Evolutionary conservation across 2,797 vertebrate genomes (phyloP).

Genomic region (Cynodonichthys magdalenae): DNA sequence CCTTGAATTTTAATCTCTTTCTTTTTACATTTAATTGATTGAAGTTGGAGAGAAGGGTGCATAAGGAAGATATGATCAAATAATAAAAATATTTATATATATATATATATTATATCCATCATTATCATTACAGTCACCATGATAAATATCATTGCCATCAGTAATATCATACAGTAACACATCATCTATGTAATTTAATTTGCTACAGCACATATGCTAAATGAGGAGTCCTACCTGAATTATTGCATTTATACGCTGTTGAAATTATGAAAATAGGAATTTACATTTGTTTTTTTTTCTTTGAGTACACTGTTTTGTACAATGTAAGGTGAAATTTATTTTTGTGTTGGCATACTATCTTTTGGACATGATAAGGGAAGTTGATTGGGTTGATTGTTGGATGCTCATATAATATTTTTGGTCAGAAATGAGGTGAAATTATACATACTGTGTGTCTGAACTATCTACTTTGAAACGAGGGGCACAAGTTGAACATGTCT

Average conservation of each 20-base stretch:
- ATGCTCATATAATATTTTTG: conserved; percentile 45
- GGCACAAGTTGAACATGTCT: conserved; percentile 37
- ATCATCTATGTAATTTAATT: conserved; percentile 66
- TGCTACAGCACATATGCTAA: conserved; percentile 80
- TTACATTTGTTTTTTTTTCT: conserved; percentile 46
- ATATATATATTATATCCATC: conserved; percentile 67
- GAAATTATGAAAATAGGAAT: conserved; percentile 79
- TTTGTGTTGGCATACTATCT: conserved; percentile 58
- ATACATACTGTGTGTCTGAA: conserved; percentile 22
- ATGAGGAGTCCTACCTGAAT: conserved; percentile 81
- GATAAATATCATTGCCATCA: conserved; percentile 45
- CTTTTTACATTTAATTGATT: conserved; percentile 63
- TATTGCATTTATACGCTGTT: conserved; percentile 91
- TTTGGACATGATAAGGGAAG: conserved; percentile 52
- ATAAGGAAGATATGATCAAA: conserved; percentile 68
- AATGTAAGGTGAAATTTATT: conserved; percentile 69
- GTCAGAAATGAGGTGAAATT: conserved; percentile 33
- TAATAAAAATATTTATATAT: conserved; percentile 55
- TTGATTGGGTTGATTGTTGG: conserved; percentile 41
- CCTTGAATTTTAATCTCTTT: conserved; percentile 62
- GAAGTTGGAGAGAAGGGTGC: conserved; percentile 59
- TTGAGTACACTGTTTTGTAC: conserved; percentile 70
- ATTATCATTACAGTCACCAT: conserved; percentile 52
- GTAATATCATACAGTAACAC: conserved; percentile 54
- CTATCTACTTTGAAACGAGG: conserved; percentile 39